Evolutionary conservation across 2,113 vertebrate genomes (phyloP), one percentile per base, ranked within the genome.

Genomic region (Tonatia bakeri): DNA sequence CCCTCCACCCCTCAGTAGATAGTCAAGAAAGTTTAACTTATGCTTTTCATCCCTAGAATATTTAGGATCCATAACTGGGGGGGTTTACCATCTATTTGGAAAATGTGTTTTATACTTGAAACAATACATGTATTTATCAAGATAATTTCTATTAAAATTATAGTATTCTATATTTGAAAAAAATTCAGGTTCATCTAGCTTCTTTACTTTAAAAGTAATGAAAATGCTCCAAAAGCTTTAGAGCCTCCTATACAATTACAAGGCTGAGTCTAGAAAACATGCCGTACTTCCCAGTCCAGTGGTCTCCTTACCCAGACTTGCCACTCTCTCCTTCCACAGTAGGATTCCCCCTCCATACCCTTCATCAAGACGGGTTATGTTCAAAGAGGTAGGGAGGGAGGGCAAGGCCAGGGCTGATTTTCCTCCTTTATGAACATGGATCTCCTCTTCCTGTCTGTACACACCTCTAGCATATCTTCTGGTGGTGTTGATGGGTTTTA

Each of bases 281-380:
- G 13, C 4, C 5, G 2, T 4, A 11, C 24, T 75, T 19, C 36
- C 33, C 15, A 0, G 1, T 4, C 7, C 7, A 82, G 16, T 9
- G 9, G 8, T 43, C 12, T 73, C 69, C 24, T 28, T 17, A 64
- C 3, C 26, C 28, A 56, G 36, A 28, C 47, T 59, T 24, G 2
- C 16, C 73, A 14, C 11, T 69, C 24, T 45, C 12, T 69, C 54
- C 16, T 73, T 87, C 22, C n/a, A 82, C 3, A 10, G 43, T 17
- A 31, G 31, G 24, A 8, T 87, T 7, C 3, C 1, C 7, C 8
- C n/a, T 24, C 43, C 1, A 14, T 1, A 13, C 20, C 2, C 17
- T 75, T 45, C 65, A 36, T 8, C 8, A 17, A 52, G 10, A 4
- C 11, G 22, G 2, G 64, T 64, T 59, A 4, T 24, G 24, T 45